Evolutionary conservation across 2,888 invertebrate species (phyloP).

Genomic region (Ectropis crepuscularia): DNA sequence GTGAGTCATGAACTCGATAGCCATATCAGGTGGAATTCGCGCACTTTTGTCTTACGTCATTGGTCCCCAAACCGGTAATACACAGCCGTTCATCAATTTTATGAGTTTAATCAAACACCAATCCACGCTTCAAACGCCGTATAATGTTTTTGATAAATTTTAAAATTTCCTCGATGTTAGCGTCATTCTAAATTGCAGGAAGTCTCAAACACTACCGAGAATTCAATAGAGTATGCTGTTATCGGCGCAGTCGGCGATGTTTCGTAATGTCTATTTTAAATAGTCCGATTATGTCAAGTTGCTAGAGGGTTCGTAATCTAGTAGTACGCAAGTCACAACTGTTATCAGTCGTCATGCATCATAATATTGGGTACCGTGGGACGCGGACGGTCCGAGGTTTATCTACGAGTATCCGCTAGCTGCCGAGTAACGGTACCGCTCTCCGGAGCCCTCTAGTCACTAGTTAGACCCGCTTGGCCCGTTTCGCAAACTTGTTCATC

Average conservation of each 20-base stretch:
- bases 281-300: conserved; percentile 38
- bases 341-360: conserved; percentile 53
- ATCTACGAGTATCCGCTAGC: conserved; percentile 69
- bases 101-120: conserved; percentile 20
- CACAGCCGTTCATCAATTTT: conserved; percentile 45
- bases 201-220: conserved; percentile 21
- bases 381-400: conserved; percentile 73
- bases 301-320: conserved; percentile 47
- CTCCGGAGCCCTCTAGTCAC: conserved; percentile 61
- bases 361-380: conserved; percentile 59
- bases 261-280: conserved; percentile 10
- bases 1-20: conserved; percentile 68
- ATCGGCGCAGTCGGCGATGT: conserved; percentile 1
- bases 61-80: conserved; percentile 59
- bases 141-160: too few species aligned
- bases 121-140: neutral
- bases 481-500: conserved; percentile 70
- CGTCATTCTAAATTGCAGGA: neutral
- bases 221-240: conserved; percentile 10
- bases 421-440: conserved; percentile 73
- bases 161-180: too few species aligned
- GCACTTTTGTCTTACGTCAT: conserved; percentile 76
- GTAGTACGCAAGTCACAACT: conserved; percentile 51
- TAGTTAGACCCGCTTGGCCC: conserved; percentile 64
- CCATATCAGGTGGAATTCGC: conserved; percentile 69